Evolutionary conservation across 1,140 invertebrate species (phyloP).

Genomic region (Pseudobourletiella spinata): DNA sequence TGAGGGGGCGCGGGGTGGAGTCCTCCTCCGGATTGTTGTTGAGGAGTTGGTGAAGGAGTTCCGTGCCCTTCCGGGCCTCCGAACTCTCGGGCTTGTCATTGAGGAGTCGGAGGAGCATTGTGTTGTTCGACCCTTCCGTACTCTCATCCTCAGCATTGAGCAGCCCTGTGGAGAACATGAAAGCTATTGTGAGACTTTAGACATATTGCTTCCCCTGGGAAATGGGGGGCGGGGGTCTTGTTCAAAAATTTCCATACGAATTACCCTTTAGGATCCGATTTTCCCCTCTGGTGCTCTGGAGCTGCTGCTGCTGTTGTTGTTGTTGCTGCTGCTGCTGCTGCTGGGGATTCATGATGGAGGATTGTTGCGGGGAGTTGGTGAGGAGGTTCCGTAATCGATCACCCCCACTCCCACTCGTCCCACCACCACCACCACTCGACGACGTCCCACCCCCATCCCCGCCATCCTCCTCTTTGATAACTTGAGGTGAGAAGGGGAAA

Average conservation of each 20-base stretch:
- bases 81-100: conserved; percentile 64
- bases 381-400: conserved; percentile 56
- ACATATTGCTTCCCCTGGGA: too few species aligned
- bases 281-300: too few species aligned
- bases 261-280: conserved; percentile 33
- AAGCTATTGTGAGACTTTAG: too few species aligned
- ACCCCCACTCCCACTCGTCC: background rate
- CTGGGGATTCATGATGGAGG: conserved; percentile 36
- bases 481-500: conserved; percentile 15
- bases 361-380: conserved; percentile 47
- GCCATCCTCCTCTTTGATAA: conserved; percentile 10
- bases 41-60: conserved; percentile 68
- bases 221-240: too few species aligned
- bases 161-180: conserved; percentile 57
- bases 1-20: conserved; percentile 2
- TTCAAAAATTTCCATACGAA: too few species aligned
- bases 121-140: conserved; percentile 53
- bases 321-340: conserved; percentile 5
- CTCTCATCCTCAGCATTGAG: conserved; percentile 74
- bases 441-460: conserved; percentile 1
- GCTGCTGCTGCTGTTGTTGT: conserved; percentile 4
- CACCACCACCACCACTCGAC: conserved; percentile 34
- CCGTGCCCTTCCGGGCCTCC: conserved; percentile 37
- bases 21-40: conserved; percentile 37
- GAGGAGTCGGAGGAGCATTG: conserved; percentile 69